These are phyloP conservation scores for Axinella damicornis DNA, from an alignment of 37 sponge, comb jelly and placozoan genomes.

Conservation along the genomic window DNA sequence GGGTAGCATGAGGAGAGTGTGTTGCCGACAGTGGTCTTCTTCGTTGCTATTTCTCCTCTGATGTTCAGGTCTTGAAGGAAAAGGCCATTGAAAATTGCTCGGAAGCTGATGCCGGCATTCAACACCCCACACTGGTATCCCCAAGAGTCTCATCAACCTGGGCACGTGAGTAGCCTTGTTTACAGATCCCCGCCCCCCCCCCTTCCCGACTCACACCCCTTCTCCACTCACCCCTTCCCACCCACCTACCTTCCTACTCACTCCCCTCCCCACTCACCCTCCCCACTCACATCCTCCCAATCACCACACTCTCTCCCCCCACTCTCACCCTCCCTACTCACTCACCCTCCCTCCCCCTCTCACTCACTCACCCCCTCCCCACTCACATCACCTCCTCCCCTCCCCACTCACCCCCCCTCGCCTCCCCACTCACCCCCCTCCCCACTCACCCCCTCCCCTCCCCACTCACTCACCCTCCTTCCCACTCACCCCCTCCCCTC, in stretches of 20 bases:
- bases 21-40: too few species aligned
- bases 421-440: neutral
- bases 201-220: neutral
- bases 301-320: too few species aligned
- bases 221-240: too few species aligned
- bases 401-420: neutral
- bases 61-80: slow-evolving; percentile 74
- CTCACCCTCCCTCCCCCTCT: neutral
- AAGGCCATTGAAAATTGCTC: slow-evolving; percentile 82
- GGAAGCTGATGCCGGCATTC: slow-evolving; percentile 88
- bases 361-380: neutral
- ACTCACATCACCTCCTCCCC: neutral
- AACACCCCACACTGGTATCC: slow-evolving; percentile 88
- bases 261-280: neutral
- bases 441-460: neutral
- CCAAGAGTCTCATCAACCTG: slow-evolving; percentile 77
- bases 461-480: neutral
- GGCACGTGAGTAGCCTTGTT: slow-evolving; percentile 38
- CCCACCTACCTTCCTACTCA: neutral
- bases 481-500: neutral
- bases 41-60: neutral
- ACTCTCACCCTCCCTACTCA: too few species aligned
- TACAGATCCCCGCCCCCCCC: neutral
- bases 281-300: too few species aligned
- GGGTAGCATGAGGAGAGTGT: too few species aligned